Evolutionary conservation across 2,888 invertebrate genomes (phyloP).

Genomic region (Philaethria dido): DNA sequence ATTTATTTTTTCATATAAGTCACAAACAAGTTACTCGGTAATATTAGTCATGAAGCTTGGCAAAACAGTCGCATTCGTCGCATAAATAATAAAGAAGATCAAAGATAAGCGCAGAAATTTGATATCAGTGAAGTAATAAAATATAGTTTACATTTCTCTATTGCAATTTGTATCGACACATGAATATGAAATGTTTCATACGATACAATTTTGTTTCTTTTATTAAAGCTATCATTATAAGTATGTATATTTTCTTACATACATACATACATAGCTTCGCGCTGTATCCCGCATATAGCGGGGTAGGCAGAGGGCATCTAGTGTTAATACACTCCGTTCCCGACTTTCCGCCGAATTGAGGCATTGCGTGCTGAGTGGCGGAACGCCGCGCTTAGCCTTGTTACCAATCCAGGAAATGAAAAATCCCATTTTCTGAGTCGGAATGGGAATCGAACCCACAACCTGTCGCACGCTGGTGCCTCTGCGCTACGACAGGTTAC

Average conservation of each 20-base stretch:
- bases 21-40: not conserved
- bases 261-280: not conserved
- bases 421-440: no score
- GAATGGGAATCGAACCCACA: no score
- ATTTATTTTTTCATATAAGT: not conserved
- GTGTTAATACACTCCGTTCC: no score
- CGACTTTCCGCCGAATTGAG: no score
- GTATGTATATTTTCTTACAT: not conserved
- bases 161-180: conserved; percentile 16
- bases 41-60: conserved; percentile 24
- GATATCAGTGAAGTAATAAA: conserved; percentile 23
- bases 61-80: conserved; percentile 19
- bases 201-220: not conserved
- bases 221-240: not conserved
- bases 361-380: no score
- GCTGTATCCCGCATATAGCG: no score
- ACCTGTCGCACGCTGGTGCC: no score
- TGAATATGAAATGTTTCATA: conserved; percentile 17
- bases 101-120: conserved; percentile 26
- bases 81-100: conserved; percentile 24
- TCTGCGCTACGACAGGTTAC: no score
- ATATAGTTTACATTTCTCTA: conserved; percentile 22
- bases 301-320: no score
- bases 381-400: no score
- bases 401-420: no score